Percentiles rank a stretch among this genome's conserved stretches.
These are phyloP conservation scores for Crax fasciolata DNA, from an alignment of 2,797 vertebrate genomes.

Conservation along the genomic window DNA sequence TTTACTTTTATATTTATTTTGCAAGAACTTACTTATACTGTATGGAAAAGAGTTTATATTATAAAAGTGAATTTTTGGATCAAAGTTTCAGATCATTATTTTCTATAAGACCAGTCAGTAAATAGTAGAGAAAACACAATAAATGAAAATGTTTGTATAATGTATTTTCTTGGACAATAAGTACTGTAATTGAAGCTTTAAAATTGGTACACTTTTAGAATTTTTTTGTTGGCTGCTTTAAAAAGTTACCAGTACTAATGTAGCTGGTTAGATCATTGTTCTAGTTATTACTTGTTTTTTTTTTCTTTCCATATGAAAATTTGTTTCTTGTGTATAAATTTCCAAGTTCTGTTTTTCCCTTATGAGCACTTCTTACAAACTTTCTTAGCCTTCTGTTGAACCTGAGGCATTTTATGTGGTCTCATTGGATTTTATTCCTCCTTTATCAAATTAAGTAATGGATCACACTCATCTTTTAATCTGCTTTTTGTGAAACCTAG, in stretches of 20 bases:
- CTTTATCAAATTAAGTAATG: background rate
- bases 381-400: background rate
- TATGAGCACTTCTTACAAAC: background rate
- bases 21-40: background rate
- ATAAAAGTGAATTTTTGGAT: background rate
- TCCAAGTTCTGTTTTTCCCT: background rate
- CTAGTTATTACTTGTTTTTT: background rate
- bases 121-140: background rate
- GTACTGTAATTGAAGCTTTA: background rate
- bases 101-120: background rate
- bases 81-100: background rate
- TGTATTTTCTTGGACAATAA: background rate
- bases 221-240: background rate
- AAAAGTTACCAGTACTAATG: background rate
- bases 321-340: background rate
- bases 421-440: background rate
- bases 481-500: background rate
- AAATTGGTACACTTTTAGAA: background rate
- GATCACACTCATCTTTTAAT: background rate
- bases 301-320: background rate
- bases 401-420: background rate
- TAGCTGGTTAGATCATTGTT: background rate
- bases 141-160: background rate
- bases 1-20: background rate
- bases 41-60: background rate